Base-by-base conservation (phyloP, 2,888 invertebrate genomes). In the Caenorhabditis imperialis region DNA sequence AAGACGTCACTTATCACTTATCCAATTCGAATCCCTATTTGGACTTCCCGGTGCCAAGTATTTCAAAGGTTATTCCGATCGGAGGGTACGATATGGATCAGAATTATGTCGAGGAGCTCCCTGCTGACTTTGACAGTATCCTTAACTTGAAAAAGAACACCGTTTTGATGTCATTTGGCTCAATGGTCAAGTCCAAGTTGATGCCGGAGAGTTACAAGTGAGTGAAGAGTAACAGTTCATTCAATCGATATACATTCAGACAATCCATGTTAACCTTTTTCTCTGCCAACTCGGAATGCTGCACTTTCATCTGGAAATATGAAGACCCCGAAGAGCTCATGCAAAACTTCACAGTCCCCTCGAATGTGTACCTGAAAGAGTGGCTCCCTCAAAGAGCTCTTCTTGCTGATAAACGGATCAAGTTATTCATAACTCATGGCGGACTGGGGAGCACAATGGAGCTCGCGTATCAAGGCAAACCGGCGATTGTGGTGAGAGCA, bases 11-110 rank as follows among this genome's bases (percentile, higher is more conserved):
- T 10, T 77, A 50, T 30, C 63, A 61, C n/a, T 77, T 77, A 18
- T 40, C 55, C 7, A 77, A 77, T 38, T 60, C 65, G 3, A 70
- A 77, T 33, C 77, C 77, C 0, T 73, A 65, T 18, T 20, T 77
- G 0, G 77, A 77, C 27, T 69, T 65, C 20, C 45, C 63, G 1
- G 25, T 45, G 14, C 77, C 77, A 37, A 61, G 70, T 0, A 70
- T 77, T n/a, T 23, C 54, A 8, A 63, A 70, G 51, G 61, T 70
- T 0, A 54, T 77, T 42, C 55, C 54, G 18, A 74, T 77, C 38
- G 77, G 77, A 16, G 77, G 77, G n/a, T 61, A 37, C 37, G 45
- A 51, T 10, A 57, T 74, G 60, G 51, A 73, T 10, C 37, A 38
- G 12, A 18, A 5, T 2, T 1, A 27, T 4, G 25, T 16, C 5